These are phyloP conservation scores for Osmoderma eremita DNA, from an alignment of 2,888 invertebrate genomes.

Conservation along the genomic window DNA sequence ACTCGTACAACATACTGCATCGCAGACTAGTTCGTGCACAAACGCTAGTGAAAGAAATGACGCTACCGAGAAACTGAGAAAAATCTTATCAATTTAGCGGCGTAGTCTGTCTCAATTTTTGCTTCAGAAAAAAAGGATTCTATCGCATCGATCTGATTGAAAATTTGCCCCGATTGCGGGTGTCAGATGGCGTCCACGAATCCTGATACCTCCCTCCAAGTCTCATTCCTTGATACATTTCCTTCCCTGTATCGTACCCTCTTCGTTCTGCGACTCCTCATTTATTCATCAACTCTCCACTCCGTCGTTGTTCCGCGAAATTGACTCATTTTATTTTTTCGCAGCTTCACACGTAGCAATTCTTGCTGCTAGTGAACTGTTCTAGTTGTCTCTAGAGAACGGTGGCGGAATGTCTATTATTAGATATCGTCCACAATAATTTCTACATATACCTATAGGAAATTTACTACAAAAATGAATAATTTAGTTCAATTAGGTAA, in stretches of 20 bases:
- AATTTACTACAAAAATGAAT: too few species aligned
- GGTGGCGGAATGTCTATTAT: too few species aligned
- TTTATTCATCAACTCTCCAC: conserved; percentile 25
- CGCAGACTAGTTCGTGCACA: too few species aligned
- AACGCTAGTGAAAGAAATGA: too few species aligned
- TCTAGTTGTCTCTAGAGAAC: background rate
- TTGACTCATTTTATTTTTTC: conserved; percentile 21
- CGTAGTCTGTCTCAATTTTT: conserved; percentile 18
- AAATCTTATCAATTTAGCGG: conserved; percentile 18
- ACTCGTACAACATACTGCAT: background rate
- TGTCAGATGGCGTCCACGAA: conserved; percentile 3
- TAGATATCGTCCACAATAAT: too few species aligned
- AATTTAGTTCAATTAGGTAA: too few species aligned
- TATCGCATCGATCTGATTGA: conserved; percentile 27
- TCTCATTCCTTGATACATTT: background rate
- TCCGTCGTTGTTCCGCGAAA: conserved; percentile 11
- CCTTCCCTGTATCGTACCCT: background rate
- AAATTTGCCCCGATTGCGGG: conserved; percentile 15
- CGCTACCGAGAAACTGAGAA: background rate
- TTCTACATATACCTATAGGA: too few species aligned
- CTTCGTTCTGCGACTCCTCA: conserved; percentile 14
- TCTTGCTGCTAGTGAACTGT: background rate
- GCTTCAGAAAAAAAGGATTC: conserved; percentile 19
- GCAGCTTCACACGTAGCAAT: conserved; percentile 19
- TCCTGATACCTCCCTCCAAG: background rate